These are phyloP conservation scores for Huso huso DNA, from an alignment of 2,797 vertebrate genomes.

Conservation along the genomic window DNA sequence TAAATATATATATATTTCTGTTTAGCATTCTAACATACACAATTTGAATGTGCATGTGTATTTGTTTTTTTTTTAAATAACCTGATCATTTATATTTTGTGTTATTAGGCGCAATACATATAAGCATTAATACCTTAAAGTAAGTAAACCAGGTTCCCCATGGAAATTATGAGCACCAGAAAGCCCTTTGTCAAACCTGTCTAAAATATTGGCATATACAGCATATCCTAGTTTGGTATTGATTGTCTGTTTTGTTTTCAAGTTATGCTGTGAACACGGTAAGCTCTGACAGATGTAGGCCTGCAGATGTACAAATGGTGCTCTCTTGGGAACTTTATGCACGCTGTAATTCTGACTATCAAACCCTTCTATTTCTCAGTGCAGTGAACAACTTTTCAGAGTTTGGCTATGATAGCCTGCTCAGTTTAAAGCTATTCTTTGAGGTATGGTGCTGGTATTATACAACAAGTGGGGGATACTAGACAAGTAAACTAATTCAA, in stretches of 20 bases:
- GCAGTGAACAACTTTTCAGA: conserved; percentile 20
- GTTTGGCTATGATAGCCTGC: background rate
- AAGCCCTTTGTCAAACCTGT: conserved; percentile 53
- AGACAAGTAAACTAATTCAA: too few relatives aligned
- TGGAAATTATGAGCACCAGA: conserved; percentile 45
- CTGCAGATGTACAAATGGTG: conserved; percentile 31
- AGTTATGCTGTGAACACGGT: conserved; percentile 44
- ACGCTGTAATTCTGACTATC: conserved; percentile 13
- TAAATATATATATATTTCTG: too few relatives aligned
- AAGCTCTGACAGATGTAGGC: conserved; percentile 45
- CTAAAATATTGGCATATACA: conserved; percentile 56
- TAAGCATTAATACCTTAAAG: conserved; percentile 35
- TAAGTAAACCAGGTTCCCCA: conserved; percentile 38
- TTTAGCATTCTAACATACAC: too few relatives aligned
- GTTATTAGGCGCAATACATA: conserved; percentile 12
- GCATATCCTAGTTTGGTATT: conserved; percentile 54
- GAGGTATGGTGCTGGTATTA: background rate
- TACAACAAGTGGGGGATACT: too few relatives aligned
- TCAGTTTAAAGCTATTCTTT: background rate
- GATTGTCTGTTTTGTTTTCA: conserved; percentile 57
- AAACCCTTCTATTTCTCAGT: conserved; percentile 18
- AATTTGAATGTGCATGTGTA: too few relatives aligned
- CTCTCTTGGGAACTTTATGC: conserved; percentile 21
- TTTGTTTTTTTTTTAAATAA: too few relatives aligned
- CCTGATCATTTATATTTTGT: too few relatives aligned